Evolutionary conservation across 2,797 vertebrate species (phyloP).

Genomic region (Discoglossus pictus): DNA sequence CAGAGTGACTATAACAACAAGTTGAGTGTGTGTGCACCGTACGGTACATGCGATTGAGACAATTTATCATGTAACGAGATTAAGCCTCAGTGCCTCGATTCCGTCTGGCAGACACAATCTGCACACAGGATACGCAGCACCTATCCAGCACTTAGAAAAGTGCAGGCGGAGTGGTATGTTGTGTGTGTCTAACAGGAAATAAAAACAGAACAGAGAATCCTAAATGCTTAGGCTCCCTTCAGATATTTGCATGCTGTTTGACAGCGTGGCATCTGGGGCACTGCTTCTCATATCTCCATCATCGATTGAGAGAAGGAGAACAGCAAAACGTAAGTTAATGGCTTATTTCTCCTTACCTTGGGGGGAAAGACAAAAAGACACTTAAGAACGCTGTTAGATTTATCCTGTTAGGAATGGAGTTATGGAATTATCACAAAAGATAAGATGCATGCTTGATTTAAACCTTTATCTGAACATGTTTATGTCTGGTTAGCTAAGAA

Average conservation of each 20-base stretch:
- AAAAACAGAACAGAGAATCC: constrained; percentile 26
- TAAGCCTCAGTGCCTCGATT: constrained; percentile 43
- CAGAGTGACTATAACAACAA: constrained; percentile 35
- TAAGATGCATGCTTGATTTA: no score
- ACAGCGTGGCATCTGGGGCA: constrained; percentile 46
- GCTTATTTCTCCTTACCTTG: background rate
- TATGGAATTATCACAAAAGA: no score
- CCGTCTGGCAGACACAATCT: background rate
- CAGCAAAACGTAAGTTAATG: constrained; percentile 58
- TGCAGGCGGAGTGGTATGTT: background rate
- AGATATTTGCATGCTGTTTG: constrained; percentile 43
- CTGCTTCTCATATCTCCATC: constrained; percentile 49
- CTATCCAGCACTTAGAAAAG: constrained; percentile 48
- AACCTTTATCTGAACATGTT: no score
- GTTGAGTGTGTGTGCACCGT: constrained; percentile 23
- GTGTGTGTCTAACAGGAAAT: constrained; percentile 24
- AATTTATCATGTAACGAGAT: constrained; percentile 48
- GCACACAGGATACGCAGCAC: constrained; percentile 28
- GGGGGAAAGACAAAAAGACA: background rate
- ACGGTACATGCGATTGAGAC: constrained; percentile 33
- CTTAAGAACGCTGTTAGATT: no score
- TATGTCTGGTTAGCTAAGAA: no score
- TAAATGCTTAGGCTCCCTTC: constrained; percentile 49
- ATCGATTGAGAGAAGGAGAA: constrained; percentile 48
- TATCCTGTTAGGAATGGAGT: no score